These are phyloP conservation scores for Sebastes jordani DNA, from an alignment of 2,797 vertebrate species.

Conservation along the genomic window DNA sequence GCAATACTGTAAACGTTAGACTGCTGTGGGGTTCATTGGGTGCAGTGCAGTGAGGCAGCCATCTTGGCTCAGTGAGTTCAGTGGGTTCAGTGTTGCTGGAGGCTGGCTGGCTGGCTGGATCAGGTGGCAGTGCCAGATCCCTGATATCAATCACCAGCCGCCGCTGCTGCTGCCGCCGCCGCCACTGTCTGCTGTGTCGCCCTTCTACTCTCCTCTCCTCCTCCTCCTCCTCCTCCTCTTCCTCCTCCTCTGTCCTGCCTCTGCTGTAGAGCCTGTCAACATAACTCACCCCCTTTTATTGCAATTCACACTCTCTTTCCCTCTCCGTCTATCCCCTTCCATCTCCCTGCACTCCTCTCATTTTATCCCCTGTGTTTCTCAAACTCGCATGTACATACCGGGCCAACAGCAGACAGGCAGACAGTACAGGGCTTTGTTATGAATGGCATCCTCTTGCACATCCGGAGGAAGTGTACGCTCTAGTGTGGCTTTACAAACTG, in stretches of 20 bases:
- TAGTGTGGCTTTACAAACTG: slow-evolving; percentile 83
- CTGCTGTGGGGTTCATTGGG: slow-evolving; percentile 74
- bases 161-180: slow-evolving; percentile 44
- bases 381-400: slow-evolving; percentile 46
- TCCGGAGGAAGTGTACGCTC: slow-evolving; percentile 83
- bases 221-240: slow-evolving; percentile 23
- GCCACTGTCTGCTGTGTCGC: slow-evolving; percentile 71
- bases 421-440: slow-evolving; percentile 82
- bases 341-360: slow-evolving; percentile 33
- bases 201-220: slow-evolving; percentile 55
- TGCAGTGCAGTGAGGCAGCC: slow-evolving; percentile 78
- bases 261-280: slow-evolving; percentile 49
- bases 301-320: slow-evolving; percentile 16
- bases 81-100: slow-evolving; percentile 82
- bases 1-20: slow-evolving; percentile 43
- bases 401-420: slow-evolving; percentile 68
- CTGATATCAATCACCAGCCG: slow-evolving; percentile 84
- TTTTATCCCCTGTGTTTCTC: slow-evolving; percentile 32
- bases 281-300: slow-evolving; percentile 36
- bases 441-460: slow-evolving; percentile 82
- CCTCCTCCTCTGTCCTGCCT: slow-evolving; percentile 33
- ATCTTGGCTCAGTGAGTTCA: slow-evolving; percentile 82
- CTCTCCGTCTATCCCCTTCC: slow-evolving; percentile 17
- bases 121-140: slow-evolving; percentile 84
- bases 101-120: slow-evolving; percentile 79